Evolutionary conservation across 1,140 invertebrate species (phyloP), one percentile per base, ranked within the genome.

Genomic region (Hyphantria cunea): DNA sequence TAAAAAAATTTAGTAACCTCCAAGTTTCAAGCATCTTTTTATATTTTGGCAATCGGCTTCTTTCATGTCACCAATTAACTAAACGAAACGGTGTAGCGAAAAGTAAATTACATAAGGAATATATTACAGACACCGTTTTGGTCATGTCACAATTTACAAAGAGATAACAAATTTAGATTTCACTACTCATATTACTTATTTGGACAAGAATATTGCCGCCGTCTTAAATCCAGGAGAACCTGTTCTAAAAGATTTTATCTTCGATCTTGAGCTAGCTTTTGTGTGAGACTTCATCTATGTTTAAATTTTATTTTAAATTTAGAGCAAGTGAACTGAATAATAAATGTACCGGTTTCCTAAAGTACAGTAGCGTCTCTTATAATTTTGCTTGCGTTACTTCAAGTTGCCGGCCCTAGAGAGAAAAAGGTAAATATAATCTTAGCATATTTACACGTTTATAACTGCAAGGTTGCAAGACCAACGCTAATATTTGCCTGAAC

Each of bases 401-500:
- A 3, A 37, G n/a, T 37, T 37, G 34, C 34, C 8, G 34, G 11
- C 34, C 53, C 53, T 56, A 17, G 14, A 56, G 42, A 42, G 31
- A 56, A 45, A 47, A 56, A 13, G 45, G 53, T 13, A 37, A 25
- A 47, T 55, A 15, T 44, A 13, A 41, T 48, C 55, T 49, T 25
- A 31, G 34, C 48, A 54, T 86, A 86, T 89, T 89, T 89, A 77
- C 78, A 72, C 74, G 58, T 59, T 76, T 82, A 86, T 89, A 89
- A 74, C 59, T 58, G 74, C 78, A 82, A 84, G 80, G 76, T 70
- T 80, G 70, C 68, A 80, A 82, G 72, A 75, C 74, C 61, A 78
- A 66, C 53, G 67, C 73, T 83, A 89, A 89, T 86, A 76, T 89
- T 89, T 77, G 77, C 68, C 76, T 71, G 63, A 78, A 85, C 78